These are phyloP conservation scores for Drosophila subquinaria DNA, from an alignment of 2,888 invertebrate genomes.

Conservation along the genomic window DNA sequence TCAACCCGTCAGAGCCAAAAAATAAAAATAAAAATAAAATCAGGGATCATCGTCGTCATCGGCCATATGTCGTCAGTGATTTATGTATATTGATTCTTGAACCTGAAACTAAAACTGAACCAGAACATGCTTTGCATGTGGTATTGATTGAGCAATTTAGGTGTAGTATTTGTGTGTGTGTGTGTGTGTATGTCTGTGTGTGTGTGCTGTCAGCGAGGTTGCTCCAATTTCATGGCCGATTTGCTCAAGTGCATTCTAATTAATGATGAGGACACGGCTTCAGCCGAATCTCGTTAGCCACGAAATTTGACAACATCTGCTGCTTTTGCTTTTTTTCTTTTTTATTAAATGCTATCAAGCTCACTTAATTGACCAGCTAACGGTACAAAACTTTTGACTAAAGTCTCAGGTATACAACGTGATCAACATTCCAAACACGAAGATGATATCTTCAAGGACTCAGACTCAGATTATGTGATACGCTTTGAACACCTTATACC, in stretches of 20 bases:
- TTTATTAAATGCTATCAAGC: constrained; percentile 42
- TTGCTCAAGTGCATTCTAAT: constrained; percentile 72
- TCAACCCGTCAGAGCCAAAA: constrained; percentile 57
- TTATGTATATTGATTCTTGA: constrained; percentile 42
- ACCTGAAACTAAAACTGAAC: constrained; percentile 47
- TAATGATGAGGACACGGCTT: constrained; percentile 50
- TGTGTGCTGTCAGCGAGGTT: constrained; percentile 69
- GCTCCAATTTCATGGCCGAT: constrained; percentile 79
- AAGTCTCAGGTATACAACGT: constrained; percentile 44
- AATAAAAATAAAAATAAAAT: not conserved
- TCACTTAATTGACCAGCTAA: constrained; percentile 41
- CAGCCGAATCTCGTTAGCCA: constrained; percentile 45
- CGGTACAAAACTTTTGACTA: constrained; percentile 29
- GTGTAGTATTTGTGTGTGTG: constrained; percentile 28
- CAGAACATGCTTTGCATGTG: constrained; percentile 64
- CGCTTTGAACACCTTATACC: not conserved
- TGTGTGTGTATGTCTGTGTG: constrained; percentile 19
- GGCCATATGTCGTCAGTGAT: constrained; percentile 70
- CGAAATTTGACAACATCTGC: constrained; percentile 69
- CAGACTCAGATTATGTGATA: not conserved
- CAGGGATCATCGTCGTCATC: constrained; percentile 28
- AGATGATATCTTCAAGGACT: not conserved
- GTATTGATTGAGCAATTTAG: constrained; percentile 77
- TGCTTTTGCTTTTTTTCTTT: constrained; percentile 21
- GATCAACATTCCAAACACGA: not conserved